Conservation (phyloP, 2,113 vertebrate genomes). For the Megaceryle maxima region DNA sequence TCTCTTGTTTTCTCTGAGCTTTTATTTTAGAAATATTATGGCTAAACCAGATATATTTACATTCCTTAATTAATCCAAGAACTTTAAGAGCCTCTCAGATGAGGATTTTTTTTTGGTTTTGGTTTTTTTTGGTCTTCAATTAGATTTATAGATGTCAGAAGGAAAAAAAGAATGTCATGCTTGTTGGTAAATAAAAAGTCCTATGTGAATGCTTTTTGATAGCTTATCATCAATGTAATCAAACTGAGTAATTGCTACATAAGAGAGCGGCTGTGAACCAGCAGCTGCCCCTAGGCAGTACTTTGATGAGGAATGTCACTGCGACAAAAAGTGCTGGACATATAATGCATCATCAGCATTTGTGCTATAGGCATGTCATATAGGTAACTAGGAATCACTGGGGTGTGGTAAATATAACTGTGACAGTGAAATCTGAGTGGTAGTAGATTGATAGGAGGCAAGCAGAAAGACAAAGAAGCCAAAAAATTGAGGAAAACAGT, state of each 20-base stretch:
- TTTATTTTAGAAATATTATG: neutral
- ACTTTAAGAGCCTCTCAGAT: neutral
- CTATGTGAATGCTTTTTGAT: slow-evolving; percentile 64
- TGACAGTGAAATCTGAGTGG: slow-evolving; percentile 64
- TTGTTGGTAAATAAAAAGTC: slow-evolving; percentile 69
- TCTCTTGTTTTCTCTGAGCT: neutral
- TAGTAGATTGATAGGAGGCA: slow-evolving; percentile 69
- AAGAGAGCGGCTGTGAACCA: slow-evolving; percentile 27
- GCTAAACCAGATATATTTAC: neutral
- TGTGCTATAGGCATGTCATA: slow-evolving; percentile 33
- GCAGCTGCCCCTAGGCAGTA: slow-evolving; percentile 44
- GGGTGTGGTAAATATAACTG: slow-evolving; percentile 56
- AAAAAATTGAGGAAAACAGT: slow-evolving; percentile 72
- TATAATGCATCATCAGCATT: slow-evolving; percentile 57
- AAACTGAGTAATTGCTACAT: slow-evolving; percentile 64
- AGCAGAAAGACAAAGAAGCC: slow-evolving; percentile 58
- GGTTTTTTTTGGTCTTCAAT: neutral
- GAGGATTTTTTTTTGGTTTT: too few species aligned
- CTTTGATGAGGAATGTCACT: slow-evolving; percentile 62
- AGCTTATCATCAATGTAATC: slow-evolving; percentile 67
- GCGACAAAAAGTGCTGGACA: slow-evolving; percentile 44
- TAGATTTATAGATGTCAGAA: slow-evolving; percentile 25
- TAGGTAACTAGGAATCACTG: slow-evolving; percentile 62
- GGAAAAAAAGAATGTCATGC: neutral
- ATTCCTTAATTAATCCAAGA: neutral